These are phyloP conservation scores for Eonycteris spelaea DNA, from an alignment of 2,113 vertebrate genomes.

Conservation along the genomic window DNA sequence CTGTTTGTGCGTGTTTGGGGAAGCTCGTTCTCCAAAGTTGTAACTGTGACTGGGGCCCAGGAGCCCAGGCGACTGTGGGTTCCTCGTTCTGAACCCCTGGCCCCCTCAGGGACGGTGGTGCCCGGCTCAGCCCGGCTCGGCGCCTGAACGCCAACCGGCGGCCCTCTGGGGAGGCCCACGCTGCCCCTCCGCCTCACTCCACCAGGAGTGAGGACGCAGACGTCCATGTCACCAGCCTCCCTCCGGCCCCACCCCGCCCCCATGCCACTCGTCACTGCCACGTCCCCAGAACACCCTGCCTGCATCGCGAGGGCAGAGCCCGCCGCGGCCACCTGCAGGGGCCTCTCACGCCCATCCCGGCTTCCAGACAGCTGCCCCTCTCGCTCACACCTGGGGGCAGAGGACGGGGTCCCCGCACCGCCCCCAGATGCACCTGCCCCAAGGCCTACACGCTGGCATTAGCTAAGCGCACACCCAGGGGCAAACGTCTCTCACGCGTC, in stretches of 20 bases:
- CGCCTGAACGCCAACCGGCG: background rate
- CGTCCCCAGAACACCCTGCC: background rate
- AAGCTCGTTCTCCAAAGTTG: background rate
- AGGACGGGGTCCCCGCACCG: accelerated
- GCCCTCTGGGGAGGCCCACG: background rate
- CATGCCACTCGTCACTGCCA: accelerated
- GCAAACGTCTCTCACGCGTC: background rate
- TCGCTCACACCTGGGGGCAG: accelerated
- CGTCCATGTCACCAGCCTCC: background rate
- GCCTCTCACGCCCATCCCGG: background rate
- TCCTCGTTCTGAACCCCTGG: background rate
- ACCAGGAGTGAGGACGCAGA: accelerated
- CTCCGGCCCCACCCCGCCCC: background rate
- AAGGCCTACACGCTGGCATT: background rate
- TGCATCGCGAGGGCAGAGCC: accelerated
- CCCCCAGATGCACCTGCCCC: background rate
- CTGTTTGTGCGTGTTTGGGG: background rate
- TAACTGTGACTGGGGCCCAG: accelerated
- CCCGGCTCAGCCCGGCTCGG: background rate
- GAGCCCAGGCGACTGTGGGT: background rate
- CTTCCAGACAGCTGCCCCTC: too few relatives aligned
- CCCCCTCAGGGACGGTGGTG: background rate
- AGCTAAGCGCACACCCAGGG: background rate
- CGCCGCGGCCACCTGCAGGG: background rate
- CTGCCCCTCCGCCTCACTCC: background rate